phyloP scores from a whole-genome alignment of 2,888 invertebrate genomes.

The Aphidius colemani region DNA sequence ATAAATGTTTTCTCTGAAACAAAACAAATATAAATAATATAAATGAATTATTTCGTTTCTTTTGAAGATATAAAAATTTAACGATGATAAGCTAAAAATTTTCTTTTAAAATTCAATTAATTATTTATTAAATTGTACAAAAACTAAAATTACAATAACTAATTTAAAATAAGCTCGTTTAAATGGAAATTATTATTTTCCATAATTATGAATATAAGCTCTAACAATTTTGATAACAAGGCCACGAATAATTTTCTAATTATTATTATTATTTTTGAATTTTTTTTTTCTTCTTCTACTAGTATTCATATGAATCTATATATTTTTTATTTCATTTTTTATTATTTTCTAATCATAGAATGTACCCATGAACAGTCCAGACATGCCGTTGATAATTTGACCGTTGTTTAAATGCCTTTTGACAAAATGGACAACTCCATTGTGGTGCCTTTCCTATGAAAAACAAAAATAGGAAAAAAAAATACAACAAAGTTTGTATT shows the following conservation, averaged over 20 bases:
- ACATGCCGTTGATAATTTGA: slow-evolving; percentile 51
- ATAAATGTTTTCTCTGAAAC: slow-evolving; percentile 1
- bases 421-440: slow-evolving; percentile 51
- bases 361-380: slow-evolving; percentile 44
- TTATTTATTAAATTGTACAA: slow-evolving; percentile 28
- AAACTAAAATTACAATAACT: slow-evolving; percentile 28
- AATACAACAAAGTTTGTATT: too few relatives aligned
- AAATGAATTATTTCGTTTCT: too few relatives aligned
- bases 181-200: background rate
- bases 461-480: too few relatives aligned
- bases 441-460: slow-evolving; percentile 42
- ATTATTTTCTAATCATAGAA: slow-evolving; percentile 29
- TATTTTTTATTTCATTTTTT: background rate
- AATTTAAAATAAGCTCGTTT: background rate
- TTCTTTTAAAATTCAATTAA: slow-evolving; percentile 21
- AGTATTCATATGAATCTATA: background rate
- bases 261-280: background rate
- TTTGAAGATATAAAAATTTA: background rate
- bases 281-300: background rate
- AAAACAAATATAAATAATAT: background rate
- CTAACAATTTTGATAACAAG: background rate
- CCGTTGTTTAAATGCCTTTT: slow-evolving; percentile 48
- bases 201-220: background rate
- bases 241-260: slow-evolving; percentile 2
- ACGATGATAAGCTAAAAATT: background rate